These are phyloP conservation scores for Meloe dianella DNA, from an alignment of 2,888 invertebrate species.

Conservation along the genomic window DNA sequence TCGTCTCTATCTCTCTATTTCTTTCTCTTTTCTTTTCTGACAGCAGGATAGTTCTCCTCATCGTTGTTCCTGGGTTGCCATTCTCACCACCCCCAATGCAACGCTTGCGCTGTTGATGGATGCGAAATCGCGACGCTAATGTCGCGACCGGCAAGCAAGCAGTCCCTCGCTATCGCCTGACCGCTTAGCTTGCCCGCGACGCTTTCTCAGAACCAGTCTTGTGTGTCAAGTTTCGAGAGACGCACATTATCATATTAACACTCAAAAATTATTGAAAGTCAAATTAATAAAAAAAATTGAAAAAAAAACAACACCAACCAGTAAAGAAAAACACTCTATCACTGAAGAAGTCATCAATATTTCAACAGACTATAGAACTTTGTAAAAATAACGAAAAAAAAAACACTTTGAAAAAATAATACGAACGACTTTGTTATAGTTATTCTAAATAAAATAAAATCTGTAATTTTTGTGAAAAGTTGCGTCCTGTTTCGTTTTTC, in stretches of 20 bases:
- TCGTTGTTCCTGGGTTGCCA: conserved; percentile 38
- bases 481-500: conserved; percentile 23
- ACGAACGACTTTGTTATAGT: conserved; percentile 12
- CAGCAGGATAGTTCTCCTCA: conserved; percentile 26
- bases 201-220: conserved; percentile 57
- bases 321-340: conserved; percentile 27
- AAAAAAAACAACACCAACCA: conserved; percentile 20
- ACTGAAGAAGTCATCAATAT: conserved; percentile 10
- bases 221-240: conserved; percentile 59
- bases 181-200: conserved; percentile 61
- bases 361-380: conserved; percentile 4
- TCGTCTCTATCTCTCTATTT: conserved; percentile 11
- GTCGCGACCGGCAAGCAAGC: conserved; percentile 55
- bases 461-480: conserved; percentile 13
- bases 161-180: conserved; percentile 61
- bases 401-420: not conserved
- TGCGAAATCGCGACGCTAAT: conserved; percentile 53
- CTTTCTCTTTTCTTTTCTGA: conserved; percentile 12
- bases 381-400: not conserved
- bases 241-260: conserved; percentile 44
- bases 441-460: conserved; percentile 19
- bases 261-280: conserved; percentile 5
- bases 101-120: conserved; percentile 42
- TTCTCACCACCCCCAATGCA: conserved; percentile 41
- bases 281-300: not conserved